Evolutionary conservation across 1,140 invertebrate species (phyloP).

Genomic region (Sitodiplosis mosellana): DNA sequence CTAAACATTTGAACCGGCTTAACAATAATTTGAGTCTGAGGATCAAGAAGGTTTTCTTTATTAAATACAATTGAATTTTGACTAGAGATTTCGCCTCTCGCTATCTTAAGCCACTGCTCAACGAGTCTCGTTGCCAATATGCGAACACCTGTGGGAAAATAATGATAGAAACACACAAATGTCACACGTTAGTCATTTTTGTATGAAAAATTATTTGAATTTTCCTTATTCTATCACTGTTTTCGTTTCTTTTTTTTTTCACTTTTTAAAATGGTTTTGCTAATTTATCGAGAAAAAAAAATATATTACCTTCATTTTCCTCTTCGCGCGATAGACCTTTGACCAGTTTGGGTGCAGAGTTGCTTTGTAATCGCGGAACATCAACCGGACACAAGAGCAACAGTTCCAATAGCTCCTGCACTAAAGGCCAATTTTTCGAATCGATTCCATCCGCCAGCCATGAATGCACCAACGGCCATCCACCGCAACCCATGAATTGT

Average conservation of each 20-base stretch:
- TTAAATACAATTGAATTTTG: no score
- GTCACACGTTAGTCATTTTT: not conserved
- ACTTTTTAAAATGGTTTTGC: not conserved
- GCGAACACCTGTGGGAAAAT: constrained; percentile 41
- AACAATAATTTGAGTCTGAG: no score
- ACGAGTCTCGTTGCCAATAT: constrained; percentile 60
- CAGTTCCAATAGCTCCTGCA: constrained; percentile 68
- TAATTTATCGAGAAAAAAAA: constrained; percentile 4
- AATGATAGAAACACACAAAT: not conserved
- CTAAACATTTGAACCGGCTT: no score
- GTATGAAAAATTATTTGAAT: not conserved
- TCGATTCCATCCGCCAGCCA: constrained; percentile 77
- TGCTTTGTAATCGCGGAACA: constrained; percentile 72
- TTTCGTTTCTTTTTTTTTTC: not conserved
- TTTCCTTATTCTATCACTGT: not conserved
- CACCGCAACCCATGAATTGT: constrained; percentile 74
- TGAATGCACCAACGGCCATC: constrained; percentile 71
- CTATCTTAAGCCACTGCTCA: constrained; percentile 78
- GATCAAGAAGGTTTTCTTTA: no score
- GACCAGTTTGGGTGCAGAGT: constrained; percentile 77
- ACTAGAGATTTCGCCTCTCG: constrained; percentile 41
- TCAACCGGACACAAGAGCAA: constrained; percentile 71
- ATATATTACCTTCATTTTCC: constrained; percentile 45
- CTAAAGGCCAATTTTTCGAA: constrained; percentile 66
- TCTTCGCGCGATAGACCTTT: constrained; percentile 72